Evolutionary conservation across 2,888 invertebrate genomes (phyloP), one percentile per base, ranked within the genome.

Genomic region (Theretra japonica): DNA sequence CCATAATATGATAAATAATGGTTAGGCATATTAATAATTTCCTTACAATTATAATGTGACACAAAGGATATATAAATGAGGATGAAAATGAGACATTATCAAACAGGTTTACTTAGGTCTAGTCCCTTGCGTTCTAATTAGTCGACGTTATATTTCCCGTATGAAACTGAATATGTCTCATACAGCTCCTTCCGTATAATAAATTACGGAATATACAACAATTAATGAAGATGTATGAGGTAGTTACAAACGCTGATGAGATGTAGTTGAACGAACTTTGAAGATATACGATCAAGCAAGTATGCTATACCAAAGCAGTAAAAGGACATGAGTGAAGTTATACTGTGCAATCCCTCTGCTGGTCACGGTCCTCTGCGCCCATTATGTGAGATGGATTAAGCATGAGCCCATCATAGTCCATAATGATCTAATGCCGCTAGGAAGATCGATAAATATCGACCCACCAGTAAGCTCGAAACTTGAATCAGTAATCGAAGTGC

Each of bases 91-190:
- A 33, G 60, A 33, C 5, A 30, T 30, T 60, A 0, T 8, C 7
- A 28, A 33, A 62, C 21, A 62, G 33, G 41, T 33, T 41, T 41
- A n/a, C n/a, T 41, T 62, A 62, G 33, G 62, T 62, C 62, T 62
- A 62, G 41, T 21, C 62, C 33, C 62, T 62, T 41, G 62, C 21
- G 62, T 62, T 8, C 62, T 62, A 62, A 62, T 62, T 62, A 62
- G 33, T 33, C 53, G 11, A 19, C 28, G n/a, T 62, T 4, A 21
- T n/a, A 21, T 11, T 41, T 7, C 62, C 15, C 2, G 2, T 7
- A 21, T 41, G 62, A 33, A 21, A 41, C n/a, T 33, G 21, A 33
- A 60, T 62, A 62, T 62, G 33, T 21, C 60, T n/a, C 11, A 62
- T 62, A 33, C 11, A 11, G 1, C 8, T n/a, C 21, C 33, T 33